Evolutionary conservation across 2,797 vertebrate genomes (phyloP).

Genomic region (Chloroceryle inda): DNA sequence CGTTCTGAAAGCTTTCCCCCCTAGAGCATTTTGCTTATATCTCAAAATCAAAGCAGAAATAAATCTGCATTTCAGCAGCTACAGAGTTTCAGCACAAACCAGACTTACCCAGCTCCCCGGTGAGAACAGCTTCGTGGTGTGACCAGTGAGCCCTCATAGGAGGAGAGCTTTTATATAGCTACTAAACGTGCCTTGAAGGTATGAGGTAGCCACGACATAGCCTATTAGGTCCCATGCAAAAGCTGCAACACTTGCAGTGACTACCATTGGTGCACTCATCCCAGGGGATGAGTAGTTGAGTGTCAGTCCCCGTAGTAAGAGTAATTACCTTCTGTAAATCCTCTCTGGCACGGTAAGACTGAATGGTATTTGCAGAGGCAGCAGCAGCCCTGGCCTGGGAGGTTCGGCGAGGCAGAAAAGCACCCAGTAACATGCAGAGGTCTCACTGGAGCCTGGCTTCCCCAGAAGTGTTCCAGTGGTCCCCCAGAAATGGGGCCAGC

Average conservation of each 20-base stretch:
- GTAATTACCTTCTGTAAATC: conserved; percentile 5
- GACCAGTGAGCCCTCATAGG: not conserved
- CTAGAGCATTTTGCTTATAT: rapidly evolving
- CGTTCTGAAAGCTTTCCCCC: not conserved
- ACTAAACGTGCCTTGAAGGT: not conserved
- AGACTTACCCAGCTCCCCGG: conserved; percentile 37
- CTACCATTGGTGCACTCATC: not conserved
- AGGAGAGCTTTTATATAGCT: conserved; percentile 34
- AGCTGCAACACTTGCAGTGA: not conserved
- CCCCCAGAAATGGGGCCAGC: not conserved
- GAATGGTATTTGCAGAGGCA: not conserved
- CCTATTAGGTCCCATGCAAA: not conserved
- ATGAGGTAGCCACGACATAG: not conserved
- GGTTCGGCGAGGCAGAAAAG: not conserved
- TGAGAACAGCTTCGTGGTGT: not conserved
- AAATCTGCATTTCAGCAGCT: not conserved
- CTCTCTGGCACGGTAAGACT: conserved; percentile 16
- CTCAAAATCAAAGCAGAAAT: not conserved
- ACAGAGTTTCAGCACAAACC: not conserved
- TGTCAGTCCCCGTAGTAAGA: not conserved
- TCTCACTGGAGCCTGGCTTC: not conserved
- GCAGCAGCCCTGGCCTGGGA: not conserved
- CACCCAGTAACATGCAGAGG: rapidly evolving
- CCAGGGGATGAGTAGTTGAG: not conserved
- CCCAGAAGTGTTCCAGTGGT: not conserved